Evolutionary conservation across 2,888 invertebrate species (phyloP).

Genomic region (Agrotis segetum): DNA sequence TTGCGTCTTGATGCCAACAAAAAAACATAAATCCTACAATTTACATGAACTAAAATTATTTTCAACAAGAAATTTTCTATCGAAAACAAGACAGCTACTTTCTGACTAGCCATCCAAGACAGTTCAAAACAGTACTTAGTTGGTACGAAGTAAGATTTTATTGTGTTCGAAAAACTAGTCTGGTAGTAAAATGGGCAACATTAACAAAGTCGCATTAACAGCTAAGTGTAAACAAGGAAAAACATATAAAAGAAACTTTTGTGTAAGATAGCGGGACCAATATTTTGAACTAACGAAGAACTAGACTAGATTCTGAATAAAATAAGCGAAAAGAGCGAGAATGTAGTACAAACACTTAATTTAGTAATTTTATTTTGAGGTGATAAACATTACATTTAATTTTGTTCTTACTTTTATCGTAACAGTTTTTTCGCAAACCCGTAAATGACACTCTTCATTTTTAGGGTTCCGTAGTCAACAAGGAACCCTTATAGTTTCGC

Average conservation of each 20-base stretch:
- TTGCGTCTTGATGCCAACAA: background rate
- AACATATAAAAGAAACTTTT: background rate
- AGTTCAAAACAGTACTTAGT: conserved; percentile 66
- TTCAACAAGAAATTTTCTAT: conserved; percentile 27
- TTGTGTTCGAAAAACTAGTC: conserved; percentile 61
- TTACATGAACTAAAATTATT: conserved; percentile 14
- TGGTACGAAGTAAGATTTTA: conserved; percentile 66
- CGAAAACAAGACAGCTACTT: conserved; percentile 62
- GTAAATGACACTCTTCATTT: no score
- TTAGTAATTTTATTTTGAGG: no score
- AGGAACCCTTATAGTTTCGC: no score
- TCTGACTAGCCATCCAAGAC: conserved; percentile 56
- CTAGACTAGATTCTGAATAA: background rate
- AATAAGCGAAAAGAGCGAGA: no score
- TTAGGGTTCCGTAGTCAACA: no score
- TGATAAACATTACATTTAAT: no score
- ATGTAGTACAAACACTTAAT: no score
- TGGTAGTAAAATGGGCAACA: conserved; percentile 58
- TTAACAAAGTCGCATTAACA: conserved; percentile 55
- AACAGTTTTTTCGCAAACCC: no score
- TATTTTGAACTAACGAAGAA: background rate
- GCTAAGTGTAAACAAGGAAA: conserved; percentile 48
- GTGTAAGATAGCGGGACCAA: background rate
- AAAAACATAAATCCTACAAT: conserved; percentile 20
- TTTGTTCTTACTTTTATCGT: no score